These are phyloP conservation scores for Polypedilum vanderplanki DNA, from an alignment of 1,140 invertebrate genomes.

Conservation along the genomic window DNA sequence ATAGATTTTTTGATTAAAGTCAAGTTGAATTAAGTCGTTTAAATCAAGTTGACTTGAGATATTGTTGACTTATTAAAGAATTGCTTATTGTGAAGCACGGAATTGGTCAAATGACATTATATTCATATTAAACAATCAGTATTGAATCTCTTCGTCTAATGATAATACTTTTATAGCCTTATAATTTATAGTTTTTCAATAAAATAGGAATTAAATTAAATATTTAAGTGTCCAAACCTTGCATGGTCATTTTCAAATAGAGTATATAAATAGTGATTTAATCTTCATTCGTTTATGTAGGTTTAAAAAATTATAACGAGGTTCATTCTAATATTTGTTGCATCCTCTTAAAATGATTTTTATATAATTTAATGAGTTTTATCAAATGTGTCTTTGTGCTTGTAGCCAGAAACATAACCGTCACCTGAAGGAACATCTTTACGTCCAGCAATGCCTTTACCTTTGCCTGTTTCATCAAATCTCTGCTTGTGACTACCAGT, in stretches of 20 bases:
- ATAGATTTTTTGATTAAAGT: too few relatives aligned
- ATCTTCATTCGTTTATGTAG: neutral
- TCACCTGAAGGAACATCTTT: conserved; percentile 69
- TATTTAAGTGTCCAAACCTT: neutral
- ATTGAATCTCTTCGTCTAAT: too few relatives aligned
- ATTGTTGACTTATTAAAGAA: too few relatives aligned
- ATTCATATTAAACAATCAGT: too few relatives aligned
- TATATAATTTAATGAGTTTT: conserved; percentile 47
- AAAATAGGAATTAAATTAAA: neutral
- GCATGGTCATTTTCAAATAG: neutral
- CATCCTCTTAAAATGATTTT: conserved; percentile 5
- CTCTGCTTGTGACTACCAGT: conserved; percentile 85
- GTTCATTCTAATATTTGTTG: neutral
- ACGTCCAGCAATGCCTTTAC: conserved; percentile 79
- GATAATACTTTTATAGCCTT: too few relatives aligned
- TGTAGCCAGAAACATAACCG: conserved; percentile 84
- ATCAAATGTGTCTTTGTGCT: conserved; percentile 72
- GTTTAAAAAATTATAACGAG: neutral
- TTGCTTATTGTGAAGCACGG: too few relatives aligned
- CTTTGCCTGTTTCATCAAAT: conserved; percentile 78
- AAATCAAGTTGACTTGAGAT: too few relatives aligned
- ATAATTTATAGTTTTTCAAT: neutral
- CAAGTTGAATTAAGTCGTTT: too few relatives aligned
- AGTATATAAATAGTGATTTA: neutral
- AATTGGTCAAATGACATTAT: too few relatives aligned